These are phyloP conservation scores for Enteromius treurensis DNA, from an alignment of 2,797 vertebrate genomes.

Conservation along the genomic window DNA sequence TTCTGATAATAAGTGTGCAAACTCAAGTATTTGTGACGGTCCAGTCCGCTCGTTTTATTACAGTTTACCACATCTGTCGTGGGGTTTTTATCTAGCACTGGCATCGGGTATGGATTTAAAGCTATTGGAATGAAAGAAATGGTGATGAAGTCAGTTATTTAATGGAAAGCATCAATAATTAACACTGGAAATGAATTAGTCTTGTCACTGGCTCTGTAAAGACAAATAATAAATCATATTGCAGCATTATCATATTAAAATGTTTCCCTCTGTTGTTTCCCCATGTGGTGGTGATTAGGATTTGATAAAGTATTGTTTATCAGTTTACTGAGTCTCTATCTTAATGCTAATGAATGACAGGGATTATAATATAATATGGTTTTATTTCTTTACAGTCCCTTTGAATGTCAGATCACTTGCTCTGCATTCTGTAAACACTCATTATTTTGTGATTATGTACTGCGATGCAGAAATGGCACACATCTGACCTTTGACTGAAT, in stretches of 20 bases:
- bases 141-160: not conserved
- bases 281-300: too few species aligned
- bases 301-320: not conserved
- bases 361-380: slow-evolving; percentile 47
- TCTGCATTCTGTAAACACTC: not conserved
- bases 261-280: not conserved
- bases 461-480: not conserved
- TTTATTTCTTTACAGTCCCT: not conserved
- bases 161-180: not conserved
- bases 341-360: not conserved
- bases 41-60: too few species aligned
- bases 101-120: too few species aligned
- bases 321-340: not conserved
- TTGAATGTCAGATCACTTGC: not conserved
- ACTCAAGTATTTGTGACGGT: too few species aligned
- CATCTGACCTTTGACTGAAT: not conserved
- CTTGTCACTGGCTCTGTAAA: not conserved
- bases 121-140: not conserved
- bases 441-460: not conserved
- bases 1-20: too few species aligned
- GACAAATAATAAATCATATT: not conserved
- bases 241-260: not conserved
- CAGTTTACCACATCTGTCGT: too few species aligned
- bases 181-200: not conserved
- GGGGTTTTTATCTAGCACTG: too few species aligned